Evolutionary conservation across 2,797 vertebrate species (phyloP), one percentile per base, ranked within the genome.

Genomic region (Myiothlypis chrysogaster): DNA sequence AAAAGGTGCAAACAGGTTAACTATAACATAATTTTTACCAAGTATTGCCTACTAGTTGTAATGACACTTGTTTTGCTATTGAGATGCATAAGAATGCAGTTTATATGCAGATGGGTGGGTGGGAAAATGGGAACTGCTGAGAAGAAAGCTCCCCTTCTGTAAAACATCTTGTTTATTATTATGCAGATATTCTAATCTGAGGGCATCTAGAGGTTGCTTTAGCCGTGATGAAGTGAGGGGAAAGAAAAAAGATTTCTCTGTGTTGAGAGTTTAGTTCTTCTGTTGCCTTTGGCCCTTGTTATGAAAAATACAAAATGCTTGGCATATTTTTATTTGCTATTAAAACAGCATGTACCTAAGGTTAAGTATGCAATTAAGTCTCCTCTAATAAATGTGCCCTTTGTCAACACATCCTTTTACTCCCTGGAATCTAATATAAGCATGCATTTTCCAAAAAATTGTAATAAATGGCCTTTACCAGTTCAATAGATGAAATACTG

Each of bases 331-430:
- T 61, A 79, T 87, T 94, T 95, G 59, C 83, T 53, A 63, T 63
- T 71, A 79, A 90, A 70, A n/a, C 66, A 88, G 70, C 30, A 13
- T 6, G 44, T 76, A 87, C 55, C 60, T 82, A 71, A 83, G 81
- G 92, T 94, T 90, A 95, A 93, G 81, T 82, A 65, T 34, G 81
- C 83, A 87, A 72, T 96, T 93, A 95, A 64, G 35, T 81, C 65
- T 90, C 23, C 47, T 91, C 18, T 90, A 81, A 93, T 83, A 91
- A 94, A 82, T 65, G 34, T 47, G 50, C 43, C 57, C 80, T 89
- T 93, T 90, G n/a, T 91, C 83, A 94, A 71, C 18, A 34, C 35
- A 75, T 78, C 59, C 47, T 86, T 86, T 68, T 82, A 44, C 55
- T 76, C 50, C 55, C 61, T 56, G 24, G 49, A 90, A 87, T 90